phyloP scores from a whole-genome alignment of 2,888 invertebrate genomes.

The Oligia fasciuncula region DNA sequence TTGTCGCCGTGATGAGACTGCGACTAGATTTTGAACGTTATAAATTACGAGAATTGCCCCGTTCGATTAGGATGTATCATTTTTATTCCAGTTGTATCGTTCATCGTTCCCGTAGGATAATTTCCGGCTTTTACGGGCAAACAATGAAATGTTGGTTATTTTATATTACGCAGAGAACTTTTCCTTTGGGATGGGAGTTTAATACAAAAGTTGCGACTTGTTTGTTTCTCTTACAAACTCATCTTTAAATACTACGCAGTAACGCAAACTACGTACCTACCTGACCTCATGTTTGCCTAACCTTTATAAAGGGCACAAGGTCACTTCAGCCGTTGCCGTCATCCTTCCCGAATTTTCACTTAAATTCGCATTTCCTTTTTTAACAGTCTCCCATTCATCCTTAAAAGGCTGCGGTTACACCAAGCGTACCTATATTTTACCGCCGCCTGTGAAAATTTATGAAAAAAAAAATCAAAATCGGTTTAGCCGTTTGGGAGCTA shows the following conservation, averaged over 20 bases:
- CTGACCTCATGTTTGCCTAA: constrained; percentile 1
- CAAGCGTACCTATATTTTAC: not conserved
- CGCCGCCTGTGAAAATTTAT: too few species aligned
- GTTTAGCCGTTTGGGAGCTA: too few species aligned
- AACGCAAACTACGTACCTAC: not conserved
- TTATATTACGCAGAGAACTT: not conserved
- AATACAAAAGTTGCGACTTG: not conserved
- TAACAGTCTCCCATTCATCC: not conserved
- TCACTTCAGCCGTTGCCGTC: not conserved
- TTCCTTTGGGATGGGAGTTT: not conserved
- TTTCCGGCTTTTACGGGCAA: not conserved
- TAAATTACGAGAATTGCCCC: too few species aligned
- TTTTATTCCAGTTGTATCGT: too few species aligned
- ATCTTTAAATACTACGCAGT: constrained; percentile 20
- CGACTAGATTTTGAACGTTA: too few species aligned
- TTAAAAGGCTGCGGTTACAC: not conserved
- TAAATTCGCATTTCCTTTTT: constrained; percentile 3
- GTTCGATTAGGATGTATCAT: not conserved
- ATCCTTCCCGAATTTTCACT: constrained; percentile 1
- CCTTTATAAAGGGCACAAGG: constrained; percentile 20
- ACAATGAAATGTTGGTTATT: not conserved
- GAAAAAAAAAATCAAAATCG: too few species aligned
- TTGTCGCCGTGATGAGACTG: too few species aligned
- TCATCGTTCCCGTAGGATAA: too few species aligned
- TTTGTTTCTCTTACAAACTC: constrained; percentile 10